These are phyloP conservation scores for Acropternis orthonyx DNA, from an alignment of 2,797 vertebrate genomes.

Conservation along the genomic window DNA sequence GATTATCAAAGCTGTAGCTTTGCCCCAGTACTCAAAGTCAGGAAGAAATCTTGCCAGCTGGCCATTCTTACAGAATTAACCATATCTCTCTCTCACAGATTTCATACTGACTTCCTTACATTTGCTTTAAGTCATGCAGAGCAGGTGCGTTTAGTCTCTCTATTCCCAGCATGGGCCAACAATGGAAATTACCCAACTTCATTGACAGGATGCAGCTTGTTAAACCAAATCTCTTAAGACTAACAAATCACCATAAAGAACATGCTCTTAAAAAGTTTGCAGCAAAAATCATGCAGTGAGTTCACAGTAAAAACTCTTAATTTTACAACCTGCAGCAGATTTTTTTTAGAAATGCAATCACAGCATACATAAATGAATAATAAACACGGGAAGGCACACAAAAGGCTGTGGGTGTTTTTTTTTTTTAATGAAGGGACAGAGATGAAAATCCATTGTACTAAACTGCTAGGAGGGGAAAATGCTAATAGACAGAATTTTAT, in stretches of 20 bases:
- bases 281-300: slow-evolving; percentile 35
- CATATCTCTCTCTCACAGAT: slow-evolving; percentile 88
- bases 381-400: neutral
- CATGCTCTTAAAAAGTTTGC: slow-evolving; percentile 59
- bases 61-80: slow-evolving; percentile 82
- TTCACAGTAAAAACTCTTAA: slow-evolving; percentile 48
- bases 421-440: neutral
- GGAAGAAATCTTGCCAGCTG: slow-evolving; percentile 82
- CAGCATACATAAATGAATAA: neutral
- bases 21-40: slow-evolving; percentile 74
- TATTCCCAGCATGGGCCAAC: slow-evolving; percentile 86
- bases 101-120: slow-evolving; percentile 87
- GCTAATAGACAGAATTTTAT: neutral
- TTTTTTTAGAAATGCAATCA: neutral
- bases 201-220: slow-evolving; percentile 96
- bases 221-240: slow-evolving; percentile 82
- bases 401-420: neutral
- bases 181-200: slow-evolving; percentile 84
- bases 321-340: neutral
- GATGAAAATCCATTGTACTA: neutral
- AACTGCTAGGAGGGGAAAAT: neutral
- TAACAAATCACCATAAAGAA: slow-evolving; percentile 79
- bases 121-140: slow-evolving; percentile 85
- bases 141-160: slow-evolving; percentile 92
- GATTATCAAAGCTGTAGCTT: slow-evolving; percentile 70